These are phyloP conservation scores for Zosterops hypoxanthus DNA, from an alignment of 2,113 vertebrate genomes.

Conservation along the genomic window DNA sequence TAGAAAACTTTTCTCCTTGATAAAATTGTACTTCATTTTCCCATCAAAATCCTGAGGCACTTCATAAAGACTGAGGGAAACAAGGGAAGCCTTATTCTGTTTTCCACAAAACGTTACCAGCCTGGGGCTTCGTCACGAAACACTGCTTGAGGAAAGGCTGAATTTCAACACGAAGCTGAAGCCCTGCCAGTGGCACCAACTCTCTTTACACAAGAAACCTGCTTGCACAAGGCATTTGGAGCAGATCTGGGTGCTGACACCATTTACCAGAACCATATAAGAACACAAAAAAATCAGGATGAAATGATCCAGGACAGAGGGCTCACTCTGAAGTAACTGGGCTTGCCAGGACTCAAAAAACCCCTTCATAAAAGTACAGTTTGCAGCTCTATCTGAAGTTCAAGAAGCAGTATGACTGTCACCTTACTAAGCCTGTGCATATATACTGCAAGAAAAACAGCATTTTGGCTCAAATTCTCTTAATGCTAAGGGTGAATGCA, in stretches of 20 bases:
- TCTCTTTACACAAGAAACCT: not conserved
- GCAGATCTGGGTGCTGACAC: not conserved
- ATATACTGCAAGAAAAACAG: not conserved
- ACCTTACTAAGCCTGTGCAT: not conserved
- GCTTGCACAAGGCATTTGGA: not conserved
- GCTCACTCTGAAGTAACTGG: not conserved
- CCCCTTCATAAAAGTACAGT: not conserved
- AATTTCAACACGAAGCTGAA: not conserved
- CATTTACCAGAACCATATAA: not conserved
- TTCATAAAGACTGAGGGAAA: conserved; percentile 46
- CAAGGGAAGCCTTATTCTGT: conserved; percentile 54
- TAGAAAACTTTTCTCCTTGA: conserved; percentile 16
- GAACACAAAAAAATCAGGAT: not conserved
- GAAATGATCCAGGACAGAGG: not conserved
- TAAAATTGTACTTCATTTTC: conserved; percentile 48
- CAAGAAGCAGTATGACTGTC: not conserved
- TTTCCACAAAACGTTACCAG: conserved; percentile 6
- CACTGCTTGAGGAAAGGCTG: conserved; percentile 25
- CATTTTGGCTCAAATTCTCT: not conserved
- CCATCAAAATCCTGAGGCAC: conserved; percentile 48
- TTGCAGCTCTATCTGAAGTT: not conserved
- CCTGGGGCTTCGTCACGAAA: conserved; percentile 13
- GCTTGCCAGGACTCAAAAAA: not conserved
- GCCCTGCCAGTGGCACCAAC: not conserved
- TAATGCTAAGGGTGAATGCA: not conserved